phyloP scores from a whole-genome alignment of 2,113 vertebrate genomes.

The Hemiprocne comata region DNA sequence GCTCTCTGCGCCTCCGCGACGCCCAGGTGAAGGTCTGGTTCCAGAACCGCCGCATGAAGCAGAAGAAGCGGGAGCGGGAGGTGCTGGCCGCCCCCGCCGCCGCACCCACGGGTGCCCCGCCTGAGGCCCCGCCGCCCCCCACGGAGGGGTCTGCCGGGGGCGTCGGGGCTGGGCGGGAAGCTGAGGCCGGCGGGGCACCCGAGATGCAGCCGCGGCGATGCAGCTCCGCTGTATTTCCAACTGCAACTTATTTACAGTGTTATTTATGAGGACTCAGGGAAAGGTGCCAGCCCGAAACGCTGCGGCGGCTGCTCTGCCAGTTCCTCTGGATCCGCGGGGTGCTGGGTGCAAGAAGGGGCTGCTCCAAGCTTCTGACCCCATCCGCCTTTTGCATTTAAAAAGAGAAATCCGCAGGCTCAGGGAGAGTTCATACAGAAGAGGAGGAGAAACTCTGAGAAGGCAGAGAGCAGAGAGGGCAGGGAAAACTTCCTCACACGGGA shows the following conservation, averaged over 20 bases:
- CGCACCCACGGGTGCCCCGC: neutral
- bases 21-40: conserved; percentile 98
- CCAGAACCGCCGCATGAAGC: conserved; percentile 98
- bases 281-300: neutral
- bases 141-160: neutral
- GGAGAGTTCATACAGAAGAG: neutral
- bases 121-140: neutral
- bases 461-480: neutral
- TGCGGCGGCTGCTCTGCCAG: neutral
- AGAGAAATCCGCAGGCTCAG: neutral
- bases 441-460: neutral
- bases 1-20: conserved; percentile 78
- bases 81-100: conserved; percentile 51
- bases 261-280: neutral
- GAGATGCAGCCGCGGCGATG: neutral
- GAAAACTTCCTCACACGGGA: neutral
- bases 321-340: too few species aligned
- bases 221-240: neutral
- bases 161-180: neutral
- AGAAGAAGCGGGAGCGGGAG: conserved; percentile 82
- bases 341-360: neutral
- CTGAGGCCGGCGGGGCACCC: neutral
- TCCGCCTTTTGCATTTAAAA: neutral
- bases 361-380: neutral
- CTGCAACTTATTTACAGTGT: neutral